These are phyloP conservation scores for Halocynthia roretzi DNA, from an alignment of 23 tunicate species.

Conservation along the genomic window DNA sequence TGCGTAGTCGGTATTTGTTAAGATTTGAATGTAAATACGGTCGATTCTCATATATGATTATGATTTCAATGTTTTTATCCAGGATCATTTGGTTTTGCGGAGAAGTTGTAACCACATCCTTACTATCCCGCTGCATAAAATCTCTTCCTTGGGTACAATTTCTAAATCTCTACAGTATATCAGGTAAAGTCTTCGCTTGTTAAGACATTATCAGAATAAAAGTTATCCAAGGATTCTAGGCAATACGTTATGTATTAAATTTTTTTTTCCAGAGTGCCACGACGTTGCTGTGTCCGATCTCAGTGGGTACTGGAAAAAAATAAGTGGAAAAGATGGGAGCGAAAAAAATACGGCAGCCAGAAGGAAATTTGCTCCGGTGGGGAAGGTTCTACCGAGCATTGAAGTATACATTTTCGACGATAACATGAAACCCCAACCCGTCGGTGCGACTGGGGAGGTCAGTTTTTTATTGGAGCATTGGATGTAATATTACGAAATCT, in stretches of 20 bases:
- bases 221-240: neutral
- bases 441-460: conserved; percentile 90
- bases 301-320: conserved; percentile 31
- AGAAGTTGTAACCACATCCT: conserved; percentile 77
- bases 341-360: conserved; percentile 9
- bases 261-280: conserved; percentile 59
- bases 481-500: neutral
- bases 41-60: neutral
- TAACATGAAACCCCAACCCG: conserved; percentile 61
- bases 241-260: neutral
- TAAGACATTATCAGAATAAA: neutral
- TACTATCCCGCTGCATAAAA: conserved; percentile 60
- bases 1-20: neutral
- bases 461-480: neutral
- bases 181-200: conserved; percentile 42
- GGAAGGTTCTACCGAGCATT: conserved; percentile 67
- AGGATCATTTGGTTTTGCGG: conserved; percentile 90
- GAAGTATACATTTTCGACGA: conserved; percentile 61
- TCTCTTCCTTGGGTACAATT: conserved; percentile 61
- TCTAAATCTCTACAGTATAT: conserved; percentile 79
- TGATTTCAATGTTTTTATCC: neutral
- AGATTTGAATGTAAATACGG: neutral
- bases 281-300: conserved; percentile 80
- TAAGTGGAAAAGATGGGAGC: neutral
- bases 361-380: conserved; percentile 82